phyloP scores from a whole-genome alignment of 2,113 vertebrate genomes.

The Melanocharis versteri region DNA sequence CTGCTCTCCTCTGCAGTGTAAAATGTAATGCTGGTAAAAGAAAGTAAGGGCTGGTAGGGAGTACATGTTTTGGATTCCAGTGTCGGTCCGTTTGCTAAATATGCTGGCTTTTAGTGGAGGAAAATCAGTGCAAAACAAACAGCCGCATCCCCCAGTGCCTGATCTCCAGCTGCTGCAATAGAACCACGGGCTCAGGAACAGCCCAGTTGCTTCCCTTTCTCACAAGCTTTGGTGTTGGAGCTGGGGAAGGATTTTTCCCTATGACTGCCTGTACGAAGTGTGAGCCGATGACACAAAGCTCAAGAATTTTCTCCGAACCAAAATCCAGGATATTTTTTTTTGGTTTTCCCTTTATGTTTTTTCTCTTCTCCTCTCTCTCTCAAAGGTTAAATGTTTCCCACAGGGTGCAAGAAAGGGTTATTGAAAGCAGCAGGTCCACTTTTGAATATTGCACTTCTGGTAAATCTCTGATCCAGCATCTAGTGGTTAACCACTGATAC shows the following conservation, averaged over 20 bases:
- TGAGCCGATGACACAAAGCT: not conserved
- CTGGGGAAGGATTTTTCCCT: not conserved
- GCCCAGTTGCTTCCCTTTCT: not conserved
- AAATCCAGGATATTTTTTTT: not conserved
- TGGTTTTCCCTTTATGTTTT: not conserved
- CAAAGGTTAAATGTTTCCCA: slow-evolving; percentile 70
- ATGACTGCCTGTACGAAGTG: not conserved
- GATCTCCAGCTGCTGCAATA: not conserved
- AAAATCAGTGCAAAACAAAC: not conserved
- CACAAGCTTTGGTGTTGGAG: not conserved
- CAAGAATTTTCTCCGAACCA: not conserved
- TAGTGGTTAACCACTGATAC: slow-evolving; percentile 79
- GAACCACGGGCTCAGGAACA: not conserved
- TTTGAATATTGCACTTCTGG: slow-evolving; percentile 75
- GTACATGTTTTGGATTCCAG: not conserved
- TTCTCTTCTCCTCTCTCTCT: not conserved
- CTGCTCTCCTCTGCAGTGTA: not conserved
- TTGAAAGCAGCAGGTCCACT: slow-evolving; percentile 68
- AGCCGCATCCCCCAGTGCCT: not conserved
- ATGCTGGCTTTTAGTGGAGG: not conserved
- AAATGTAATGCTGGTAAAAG: not conserved
- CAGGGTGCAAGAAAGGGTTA: slow-evolving; percentile 67
- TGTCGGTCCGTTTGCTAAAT: not conserved
- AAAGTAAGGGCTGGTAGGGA: not conserved
- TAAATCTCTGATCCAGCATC: slow-evolving; percentile 77